Base-by-base conservation (phyloP, 2,113 vertebrate species). In the Ammospiza caudacuta region DNA sequence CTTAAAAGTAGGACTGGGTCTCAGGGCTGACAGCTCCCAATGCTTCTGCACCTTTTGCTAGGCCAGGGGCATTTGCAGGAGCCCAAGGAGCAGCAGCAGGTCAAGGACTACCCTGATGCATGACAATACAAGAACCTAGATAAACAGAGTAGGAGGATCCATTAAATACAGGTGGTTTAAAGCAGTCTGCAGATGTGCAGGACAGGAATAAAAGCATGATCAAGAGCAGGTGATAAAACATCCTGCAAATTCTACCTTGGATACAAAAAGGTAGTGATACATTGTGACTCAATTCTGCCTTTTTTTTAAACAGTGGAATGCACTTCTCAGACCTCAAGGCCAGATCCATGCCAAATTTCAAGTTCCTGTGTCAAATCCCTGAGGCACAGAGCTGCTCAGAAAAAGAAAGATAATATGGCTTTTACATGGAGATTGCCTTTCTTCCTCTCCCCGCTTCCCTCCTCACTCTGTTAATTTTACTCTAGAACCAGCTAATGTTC, bases 301-400 rank as follows among this genome's bases (percentile, higher is more conserved):
- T 47, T 57, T 80, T 49, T 68, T 73, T 76, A 44, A 79, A 84
- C 35, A 61, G 43, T 1, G 4, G 63, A 96, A 93, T 52, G 22
- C 61, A 41, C 63, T 94, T 93, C 76, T 94, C 76, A 94, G 90
- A 78, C 72, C 76, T 89, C 52, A 63, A 61, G 55, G 75, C 61
- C 84, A 93, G 64, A 92, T 77, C 39, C 55, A 22, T 75, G 88
- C 76, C 79, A 95, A 93, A 90, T 81, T 88, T 93, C 57, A 83
- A 95, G 78, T 47, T 92, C 51, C 54, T 77, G 7, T 66, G 51
- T 92, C 59, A 83, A 88, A 91, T 83, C 75, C 64, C 68, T 17
- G 16, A 63, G 79, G 90, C 33, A 77, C 43, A 88, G 84, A 92
- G 35, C 59, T 88, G 39, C 28, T 93, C 55, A 88, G 75, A 80